These are phyloP conservation scores for Selene dorsalis DNA, from an alignment of 2,797 vertebrate genomes.

Conservation along the genomic window DNA sequence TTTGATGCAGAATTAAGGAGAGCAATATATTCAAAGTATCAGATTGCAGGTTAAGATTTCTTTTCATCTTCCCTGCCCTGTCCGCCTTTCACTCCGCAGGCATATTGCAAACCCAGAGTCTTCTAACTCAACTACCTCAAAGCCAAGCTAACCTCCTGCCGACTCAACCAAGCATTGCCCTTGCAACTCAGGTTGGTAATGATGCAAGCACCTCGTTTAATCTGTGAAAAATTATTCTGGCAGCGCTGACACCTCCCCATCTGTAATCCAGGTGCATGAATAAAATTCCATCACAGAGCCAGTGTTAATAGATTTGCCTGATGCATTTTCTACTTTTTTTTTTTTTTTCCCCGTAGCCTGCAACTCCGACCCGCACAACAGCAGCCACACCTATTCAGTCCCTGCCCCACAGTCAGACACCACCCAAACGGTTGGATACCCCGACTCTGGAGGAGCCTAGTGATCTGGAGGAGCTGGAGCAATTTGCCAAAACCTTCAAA, in stretches of 20 bases:
- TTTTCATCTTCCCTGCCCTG: slow-evolving; percentile 10
- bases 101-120: slow-evolving; percentile 97
- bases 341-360: slow-evolving; percentile 86
- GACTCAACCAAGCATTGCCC: slow-evolving; percentile 97
- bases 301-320: not conserved
- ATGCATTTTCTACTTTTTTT: not conserved
- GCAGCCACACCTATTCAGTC: slow-evolving; percentile 93
- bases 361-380: slow-evolving; percentile 98
- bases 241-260: not conserved
- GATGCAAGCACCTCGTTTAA: slow-evolving; percentile 11
- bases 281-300: not conserved
- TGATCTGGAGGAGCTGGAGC: slow-evolving; percentile 99
- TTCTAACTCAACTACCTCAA: slow-evolving; percentile 99
- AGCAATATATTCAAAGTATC: not conserved
- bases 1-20: not conserved
- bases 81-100: slow-evolving; percentile 76
- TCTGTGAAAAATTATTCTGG: not conserved
- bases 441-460: slow-evolving; percentile 98
- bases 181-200: slow-evolving; percentile 93
- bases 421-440: slow-evolving; percentile 97
- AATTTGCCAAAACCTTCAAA: slow-evolving; percentile 99
- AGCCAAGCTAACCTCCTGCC: slow-evolving; percentile 99
- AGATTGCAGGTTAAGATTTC: not conserved
- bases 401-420: slow-evolving; percentile 95
- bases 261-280: slow-evolving; percentile 17